Percentiles rank a stretch among this genome's conserved stretches.
These are phyloP conservation scores for Hyperoplus immaculatus DNA, from an alignment of 2,797 vertebrate genomes.

Conservation along the genomic window DNA sequence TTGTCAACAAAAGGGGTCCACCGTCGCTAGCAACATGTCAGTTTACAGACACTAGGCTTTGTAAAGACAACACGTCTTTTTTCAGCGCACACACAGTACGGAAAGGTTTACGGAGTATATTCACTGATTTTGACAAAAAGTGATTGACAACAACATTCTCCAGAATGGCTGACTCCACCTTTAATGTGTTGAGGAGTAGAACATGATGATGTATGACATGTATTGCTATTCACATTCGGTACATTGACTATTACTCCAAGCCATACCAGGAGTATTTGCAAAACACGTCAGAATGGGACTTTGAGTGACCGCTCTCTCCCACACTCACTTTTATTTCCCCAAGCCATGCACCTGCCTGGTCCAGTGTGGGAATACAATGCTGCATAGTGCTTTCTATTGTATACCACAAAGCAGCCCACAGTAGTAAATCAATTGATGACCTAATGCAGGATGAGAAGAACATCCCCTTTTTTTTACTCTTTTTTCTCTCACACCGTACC, in stretches of 20 bases:
- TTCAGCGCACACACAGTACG: too few species aligned
- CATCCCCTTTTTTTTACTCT: constrained; percentile 51
- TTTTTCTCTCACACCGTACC: constrained; percentile 48
- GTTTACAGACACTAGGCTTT: too few species aligned
- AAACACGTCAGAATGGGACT: constrained; percentile 46
- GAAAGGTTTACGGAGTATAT: too few species aligned
- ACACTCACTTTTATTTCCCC: constrained; percentile 58
- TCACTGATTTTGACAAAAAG: too few species aligned
- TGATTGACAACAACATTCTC: too few species aligned
- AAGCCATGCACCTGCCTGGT: constrained; percentile 66
- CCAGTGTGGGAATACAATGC: constrained; percentile 65
- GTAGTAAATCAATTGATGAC: constrained; percentile 77
- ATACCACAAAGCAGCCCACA: constrained; percentile 46
- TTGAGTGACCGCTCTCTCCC: constrained; percentile 61
- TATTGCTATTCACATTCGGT: constrained; percentile 17
- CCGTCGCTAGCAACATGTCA: too few species aligned
- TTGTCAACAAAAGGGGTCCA: too few species aligned
- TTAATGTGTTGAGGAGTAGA: too few species aligned
- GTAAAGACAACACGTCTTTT: too few species aligned
- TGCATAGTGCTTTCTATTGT: constrained; percentile 46
- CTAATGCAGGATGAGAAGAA: constrained; percentile 76
- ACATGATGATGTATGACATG: constrained; percentile 30
- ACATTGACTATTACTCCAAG: constrained; percentile 16
- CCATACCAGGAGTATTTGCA: constrained; percentile 47
- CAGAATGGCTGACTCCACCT: too few species aligned